Conservation (phyloP, 2,797 vertebrate genomes). For the Karalla daura region DNA sequence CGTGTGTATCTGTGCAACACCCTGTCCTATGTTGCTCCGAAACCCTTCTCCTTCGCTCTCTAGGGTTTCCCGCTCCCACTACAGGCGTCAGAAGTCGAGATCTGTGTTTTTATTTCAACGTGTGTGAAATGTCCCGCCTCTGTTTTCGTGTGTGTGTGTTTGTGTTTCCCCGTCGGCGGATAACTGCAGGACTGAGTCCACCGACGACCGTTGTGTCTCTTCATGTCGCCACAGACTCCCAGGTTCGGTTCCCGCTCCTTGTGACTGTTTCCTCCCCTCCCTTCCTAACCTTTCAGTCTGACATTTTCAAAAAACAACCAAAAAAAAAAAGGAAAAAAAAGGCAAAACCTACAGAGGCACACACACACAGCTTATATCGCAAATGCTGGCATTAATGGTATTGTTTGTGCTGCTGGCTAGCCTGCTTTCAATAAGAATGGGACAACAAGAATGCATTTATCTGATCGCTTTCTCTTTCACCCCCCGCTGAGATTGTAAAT, state of each 20-base stretch:
- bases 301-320: conserved; percentile 76
- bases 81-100: conserved; percentile 46
- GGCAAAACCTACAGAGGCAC: conserved; percentile 48
- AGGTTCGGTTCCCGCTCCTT: conserved; percentile 41
- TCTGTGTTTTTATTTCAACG: conserved; percentile 54
- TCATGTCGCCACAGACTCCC: conserved; percentile 29
- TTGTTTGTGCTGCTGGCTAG: conserved; percentile 62
- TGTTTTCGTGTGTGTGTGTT: conserved; percentile 13
- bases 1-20: conserved; percentile 37
- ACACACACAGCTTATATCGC: conserved; percentile 56
- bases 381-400: conserved; percentile 61
- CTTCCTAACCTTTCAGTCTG: conserved; percentile 67
- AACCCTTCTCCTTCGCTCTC: conserved; percentile 28
- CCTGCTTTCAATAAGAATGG: conserved; percentile 65
- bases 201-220: conserved; percentile 28
- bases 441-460: conserved; percentile 61
- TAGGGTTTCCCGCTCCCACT: conserved; percentile 38
- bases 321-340: too few species aligned
- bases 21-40: conserved; percentile 34
- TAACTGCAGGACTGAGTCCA: conserved; percentile 25
- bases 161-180: conserved; percentile 13
- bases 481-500: conserved; percentile 76
- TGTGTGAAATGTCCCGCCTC: conserved; percentile 15
- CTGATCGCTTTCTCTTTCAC: conserved; percentile 60
- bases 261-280: conserved; percentile 36